Percentiles rank a stretch among this genome's conserved stretches.
Conservation (phyloP, 2,797 vertebrate genomes). For the Oceanodroma leucorhoa region DNA sequence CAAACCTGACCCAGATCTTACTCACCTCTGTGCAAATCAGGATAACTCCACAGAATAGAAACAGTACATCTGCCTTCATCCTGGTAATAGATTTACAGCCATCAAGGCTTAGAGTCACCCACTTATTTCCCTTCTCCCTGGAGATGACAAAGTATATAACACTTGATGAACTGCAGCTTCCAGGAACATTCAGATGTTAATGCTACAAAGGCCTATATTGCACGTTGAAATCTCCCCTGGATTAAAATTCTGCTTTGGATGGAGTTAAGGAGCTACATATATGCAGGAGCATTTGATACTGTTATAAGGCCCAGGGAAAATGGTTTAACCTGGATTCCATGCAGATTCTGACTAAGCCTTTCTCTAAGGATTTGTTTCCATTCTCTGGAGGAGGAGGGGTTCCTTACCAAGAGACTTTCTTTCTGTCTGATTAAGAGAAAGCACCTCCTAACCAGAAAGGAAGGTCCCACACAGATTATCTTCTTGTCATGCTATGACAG, state of each 20-base stretch:
- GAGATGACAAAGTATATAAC: constrained; percentile 23
- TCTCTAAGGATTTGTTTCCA: constrained; percentile 55
- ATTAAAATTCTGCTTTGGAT: constrained; percentile 52
- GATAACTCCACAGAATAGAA: not conserved
- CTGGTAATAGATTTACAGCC: not conserved
- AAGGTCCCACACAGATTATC: constrained; percentile 54
- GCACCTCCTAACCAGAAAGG: constrained; percentile 19
- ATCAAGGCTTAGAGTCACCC: not conserved
- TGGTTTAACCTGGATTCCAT: constrained; percentile 51
- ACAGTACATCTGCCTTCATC: not conserved
- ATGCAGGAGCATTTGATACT: not conserved
- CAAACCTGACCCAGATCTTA: not conserved
- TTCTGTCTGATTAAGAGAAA: constrained; percentile 49
- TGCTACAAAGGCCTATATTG: not conserved
- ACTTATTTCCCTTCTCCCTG: constrained; percentile 26
- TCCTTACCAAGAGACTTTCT: constrained; percentile 26
- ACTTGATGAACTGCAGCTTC: constrained; percentile 44
- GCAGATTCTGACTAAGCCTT: constrained; percentile 53
- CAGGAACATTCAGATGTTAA: constrained; percentile 10
- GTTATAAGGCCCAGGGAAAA: constrained; percentile 24
- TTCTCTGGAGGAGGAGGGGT: constrained; percentile 22
- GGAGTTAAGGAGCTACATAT: constrained; percentile 1
- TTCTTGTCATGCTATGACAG: constrained; percentile 29
- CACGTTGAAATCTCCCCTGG: constrained; percentile 39
- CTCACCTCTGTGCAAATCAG: not conserved